Conservation (phyloP, 2,113 vertebrate species). For the Uria aalge region DNA sequence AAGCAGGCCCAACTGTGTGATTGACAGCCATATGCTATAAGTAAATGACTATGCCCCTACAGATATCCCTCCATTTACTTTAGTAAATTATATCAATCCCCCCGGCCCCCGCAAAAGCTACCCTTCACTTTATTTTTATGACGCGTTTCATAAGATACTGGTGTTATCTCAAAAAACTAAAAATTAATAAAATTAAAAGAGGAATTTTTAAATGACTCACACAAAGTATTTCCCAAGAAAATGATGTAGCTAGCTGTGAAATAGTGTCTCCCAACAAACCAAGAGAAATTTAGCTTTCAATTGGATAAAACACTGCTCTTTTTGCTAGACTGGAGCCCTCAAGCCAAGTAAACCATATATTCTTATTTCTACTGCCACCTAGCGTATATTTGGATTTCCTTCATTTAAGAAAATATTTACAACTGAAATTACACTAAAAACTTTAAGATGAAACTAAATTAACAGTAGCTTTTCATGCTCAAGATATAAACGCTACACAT, state of each 20-base stretch:
- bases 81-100: background rate
- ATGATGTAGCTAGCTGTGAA: background rate
- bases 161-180: background rate
- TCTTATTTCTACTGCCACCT: slow-evolving; percentile 74
- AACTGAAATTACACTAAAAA: background rate
- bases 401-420: background rate
- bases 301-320: background rate
- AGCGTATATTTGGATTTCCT: slow-evolving; percentile 16
- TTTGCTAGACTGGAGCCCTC: background rate
- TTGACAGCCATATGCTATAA: background rate
- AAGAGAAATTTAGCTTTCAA: background rate
- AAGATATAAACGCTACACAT: background rate
- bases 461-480: background rate
- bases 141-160: background rate
- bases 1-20: background rate
- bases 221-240: background rate
- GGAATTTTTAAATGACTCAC: background rate
- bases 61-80: background rate
- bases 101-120: background rate
- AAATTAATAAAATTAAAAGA: background rate
- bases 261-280: background rate
- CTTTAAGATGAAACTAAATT: background rate
- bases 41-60: background rate
- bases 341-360: background rate
- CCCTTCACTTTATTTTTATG: background rate